These are phyloP conservation scores for Drosophila infuscata DNA, from an alignment of 2,888 invertebrate species.

Conservation along the genomic window DNA sequence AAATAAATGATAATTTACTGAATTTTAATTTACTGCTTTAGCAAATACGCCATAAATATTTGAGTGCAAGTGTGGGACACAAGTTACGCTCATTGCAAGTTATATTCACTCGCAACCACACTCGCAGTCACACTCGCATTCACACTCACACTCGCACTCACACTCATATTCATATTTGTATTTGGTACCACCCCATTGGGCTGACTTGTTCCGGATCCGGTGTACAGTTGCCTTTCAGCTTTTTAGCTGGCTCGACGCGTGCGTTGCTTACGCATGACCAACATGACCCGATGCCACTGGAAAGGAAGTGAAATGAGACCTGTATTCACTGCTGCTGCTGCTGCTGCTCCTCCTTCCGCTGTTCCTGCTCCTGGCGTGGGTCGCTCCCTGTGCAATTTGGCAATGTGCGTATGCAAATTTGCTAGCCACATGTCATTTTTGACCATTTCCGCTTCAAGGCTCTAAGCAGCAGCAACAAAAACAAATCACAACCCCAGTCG, in stretches of 20 bases:
- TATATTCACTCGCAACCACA: conserved; percentile 35
- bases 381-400: conserved; percentile 43
- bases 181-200: conserved; percentile 35
- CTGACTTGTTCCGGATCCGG: conserved; percentile 1
- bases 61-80: conserved; percentile 56
- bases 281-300: conserved; percentile 23
- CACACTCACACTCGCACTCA: background rate
- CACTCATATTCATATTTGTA: background rate
- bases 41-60: conserved; percentile 77
- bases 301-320: background rate
- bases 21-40: conserved; percentile 79
- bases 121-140: background rate
- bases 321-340: background rate
- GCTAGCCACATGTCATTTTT: conserved; percentile 73
- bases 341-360: background rate
- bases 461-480: conserved; percentile 52
- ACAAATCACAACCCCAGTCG: conserved; percentile 45
- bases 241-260: conserved; percentile 65
- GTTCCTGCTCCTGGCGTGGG: conserved; percentile 14
- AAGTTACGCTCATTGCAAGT: conserved; percentile 75
- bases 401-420: conserved; percentile 77
- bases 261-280: conserved; percentile 62
- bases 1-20: conserved; percentile 83
- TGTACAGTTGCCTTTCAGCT: conserved; percentile 71
- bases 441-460: conserved; percentile 70